A percentile compares a stretch with the other conserved stretches of the same genome.
These are phyloP conservation scores for Diabrotica balteata DNA, from an alignment of 2,888 invertebrate species.

Conservation along the genomic window DNA sequence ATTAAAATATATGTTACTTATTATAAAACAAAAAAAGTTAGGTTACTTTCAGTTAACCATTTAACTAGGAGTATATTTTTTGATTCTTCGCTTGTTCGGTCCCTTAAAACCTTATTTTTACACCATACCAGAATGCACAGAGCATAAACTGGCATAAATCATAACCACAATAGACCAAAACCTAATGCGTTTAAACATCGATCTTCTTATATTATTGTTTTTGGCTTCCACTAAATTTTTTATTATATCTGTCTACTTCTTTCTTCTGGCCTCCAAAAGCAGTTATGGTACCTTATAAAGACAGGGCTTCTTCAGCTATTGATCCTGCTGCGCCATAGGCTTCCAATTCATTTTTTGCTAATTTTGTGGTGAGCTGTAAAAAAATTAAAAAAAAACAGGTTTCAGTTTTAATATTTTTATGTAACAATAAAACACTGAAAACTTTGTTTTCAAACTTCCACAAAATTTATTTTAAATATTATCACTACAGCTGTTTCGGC, in stretches of 20 bases:
- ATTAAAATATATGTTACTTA: not conserved
- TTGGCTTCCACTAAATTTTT: constrained; percentile 68
- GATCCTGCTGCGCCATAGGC: constrained; percentile 79
- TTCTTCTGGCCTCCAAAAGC: constrained; percentile 79
- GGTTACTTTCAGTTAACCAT: constrained; percentile 74
- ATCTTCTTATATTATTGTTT: constrained; percentile 73
- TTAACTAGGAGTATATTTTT: constrained; percentile 68
- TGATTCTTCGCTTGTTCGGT: constrained; percentile 56
- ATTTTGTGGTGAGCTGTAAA: constrained; percentile 67
- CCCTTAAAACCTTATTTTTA: constrained; percentile 69
- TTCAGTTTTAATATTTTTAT: no score
- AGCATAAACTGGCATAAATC: constrained; percentile 78
- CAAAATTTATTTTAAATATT: no score
- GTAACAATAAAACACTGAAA: no score
- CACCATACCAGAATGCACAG: constrained; percentile 87
- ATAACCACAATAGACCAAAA: constrained; percentile 78
- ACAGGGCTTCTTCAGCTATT: constrained; percentile 80
- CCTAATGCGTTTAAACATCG: constrained; percentile 73
- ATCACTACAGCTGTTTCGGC: no score
- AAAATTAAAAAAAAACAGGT: no score
- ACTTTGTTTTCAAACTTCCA: no score
- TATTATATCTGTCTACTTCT: constrained; percentile 73
- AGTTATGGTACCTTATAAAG: constrained; percentile 77
- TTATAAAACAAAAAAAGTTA: not conserved
- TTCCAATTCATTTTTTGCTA: constrained; percentile 72